A percentile compares a stretch with the other conserved stretches of the same genome.
phyloP scores from a whole-genome alignment of 2,888 invertebrate species.

The Stegophylla sp. region DNA sequence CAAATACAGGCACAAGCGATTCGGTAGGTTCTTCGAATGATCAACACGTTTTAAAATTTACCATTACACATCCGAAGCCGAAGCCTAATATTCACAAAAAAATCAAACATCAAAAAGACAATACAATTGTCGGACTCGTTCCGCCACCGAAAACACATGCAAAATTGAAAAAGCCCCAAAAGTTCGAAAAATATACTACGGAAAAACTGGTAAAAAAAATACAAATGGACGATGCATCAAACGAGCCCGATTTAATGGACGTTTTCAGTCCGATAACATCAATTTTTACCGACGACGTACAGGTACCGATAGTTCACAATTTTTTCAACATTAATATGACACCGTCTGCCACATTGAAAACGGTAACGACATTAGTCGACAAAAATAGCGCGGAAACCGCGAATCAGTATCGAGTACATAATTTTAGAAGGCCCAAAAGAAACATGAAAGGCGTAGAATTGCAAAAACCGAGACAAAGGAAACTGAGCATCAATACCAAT shows the following conservation, averaged over 20 bases:
- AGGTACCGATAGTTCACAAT: slow-evolving; percentile 19
- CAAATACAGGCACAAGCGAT: background rate
- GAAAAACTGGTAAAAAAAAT: slow-evolving; percentile 41
- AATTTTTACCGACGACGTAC: slow-evolving; percentile 14
- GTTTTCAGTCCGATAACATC: slow-evolving; percentile 36
- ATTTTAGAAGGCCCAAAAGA: slow-evolving; percentile 44
- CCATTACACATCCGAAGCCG: slow-evolving; percentile 17
- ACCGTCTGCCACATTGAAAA: slow-evolving; percentile 19
- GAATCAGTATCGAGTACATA: slow-evolving; percentile 6
- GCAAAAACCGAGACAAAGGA: slow-evolving; percentile 45
- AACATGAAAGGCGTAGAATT: slow-evolving; percentile 46
- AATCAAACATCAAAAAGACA: slow-evolving; percentile 9
- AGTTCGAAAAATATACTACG: background rate
- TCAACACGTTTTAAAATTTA: slow-evolving; percentile 31
- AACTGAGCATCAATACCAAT: background rate
- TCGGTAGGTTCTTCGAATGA: slow-evolving; percentile 13
- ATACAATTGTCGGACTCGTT: slow-evolving; percentile 36
- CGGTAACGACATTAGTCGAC: background rate
- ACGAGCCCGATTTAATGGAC: slow-evolving; percentile 38
- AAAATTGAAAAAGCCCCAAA: background rate
- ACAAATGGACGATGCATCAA: background rate
- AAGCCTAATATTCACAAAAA: background rate
- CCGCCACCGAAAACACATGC: slow-evolving; percentile 16
- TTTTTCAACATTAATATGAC: slow-evolving; percentile 51
- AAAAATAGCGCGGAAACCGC: background rate